phyloP scores from a whole-genome alignment of 1,140 invertebrate species.

The Caerostris extrusa region DNA sequence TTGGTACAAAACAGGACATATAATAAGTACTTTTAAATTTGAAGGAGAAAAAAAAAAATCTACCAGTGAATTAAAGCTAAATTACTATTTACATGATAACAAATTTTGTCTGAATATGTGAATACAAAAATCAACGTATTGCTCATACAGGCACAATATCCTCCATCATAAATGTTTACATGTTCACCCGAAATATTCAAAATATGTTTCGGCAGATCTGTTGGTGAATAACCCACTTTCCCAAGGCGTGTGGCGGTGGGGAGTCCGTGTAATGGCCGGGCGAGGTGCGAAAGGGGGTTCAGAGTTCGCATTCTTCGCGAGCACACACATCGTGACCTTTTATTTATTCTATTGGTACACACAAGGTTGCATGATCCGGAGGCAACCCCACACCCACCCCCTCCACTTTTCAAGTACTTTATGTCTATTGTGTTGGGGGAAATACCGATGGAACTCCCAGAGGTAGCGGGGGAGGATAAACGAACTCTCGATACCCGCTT shows the following conservation, averaged over 20 bases:
- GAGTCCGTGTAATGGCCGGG: not conserved
- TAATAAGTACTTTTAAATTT: too few relatives aligned
- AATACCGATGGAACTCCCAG: not conserved
- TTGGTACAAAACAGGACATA: too few relatives aligned
- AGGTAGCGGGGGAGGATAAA: not conserved
- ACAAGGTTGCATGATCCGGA: slow-evolving; percentile 48
- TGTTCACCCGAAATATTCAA: not conserved
- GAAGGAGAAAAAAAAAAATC: too few relatives aligned
- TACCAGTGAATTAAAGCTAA: too few relatives aligned
- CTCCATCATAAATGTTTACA: too few relatives aligned
- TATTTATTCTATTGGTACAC: slow-evolving; percentile 55
- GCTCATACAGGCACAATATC: too few relatives aligned
- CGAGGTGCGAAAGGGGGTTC: slow-evolving; percentile 41
- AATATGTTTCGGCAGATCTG: not conserved
- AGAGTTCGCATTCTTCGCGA: slow-evolving; percentile 68
- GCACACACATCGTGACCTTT: slow-evolving; percentile 43
- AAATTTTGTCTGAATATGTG: too few relatives aligned
- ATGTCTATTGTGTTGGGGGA: not conserved
- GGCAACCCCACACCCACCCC: not conserved
- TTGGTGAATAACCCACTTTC: slow-evolving; percentile 21
- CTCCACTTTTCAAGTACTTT: not conserved
- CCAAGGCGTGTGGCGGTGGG: slow-evolving; percentile 1
- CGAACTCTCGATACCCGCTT: too few relatives aligned
- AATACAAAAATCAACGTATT: too few relatives aligned
- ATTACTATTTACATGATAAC: too few relatives aligned